Conservation (phyloP, 2,797 vertebrate species). For the Monodelphis domestica region DNA sequence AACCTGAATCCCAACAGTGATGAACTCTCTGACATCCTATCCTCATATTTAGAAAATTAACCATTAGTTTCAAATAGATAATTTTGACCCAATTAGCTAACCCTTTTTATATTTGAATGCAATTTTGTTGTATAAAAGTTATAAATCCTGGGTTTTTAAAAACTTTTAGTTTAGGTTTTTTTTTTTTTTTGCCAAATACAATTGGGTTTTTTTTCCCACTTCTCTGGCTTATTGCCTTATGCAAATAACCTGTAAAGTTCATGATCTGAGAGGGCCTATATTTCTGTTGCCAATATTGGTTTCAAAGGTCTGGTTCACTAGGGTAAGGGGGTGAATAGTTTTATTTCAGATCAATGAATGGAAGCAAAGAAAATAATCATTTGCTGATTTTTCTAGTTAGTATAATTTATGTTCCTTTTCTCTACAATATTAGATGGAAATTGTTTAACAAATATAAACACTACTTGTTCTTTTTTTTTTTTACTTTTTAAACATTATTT, state of each 20-base stretch:
- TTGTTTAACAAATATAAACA: background rate
- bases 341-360: background rate
- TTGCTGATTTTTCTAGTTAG: background rate
- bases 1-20: background rate
- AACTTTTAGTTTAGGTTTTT: background rate
- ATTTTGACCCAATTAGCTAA: background rate
- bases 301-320: background rate
- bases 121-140: background rate
- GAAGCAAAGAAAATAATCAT: background rate
- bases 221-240: background rate
- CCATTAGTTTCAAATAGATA: background rate
- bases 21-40: background rate
- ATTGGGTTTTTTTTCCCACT: background rate
- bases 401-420: background rate
- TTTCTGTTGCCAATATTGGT: background rate
- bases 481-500: no score
- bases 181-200: background rate
- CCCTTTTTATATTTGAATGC: background rate
- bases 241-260: background rate
- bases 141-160: background rate
- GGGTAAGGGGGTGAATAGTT: background rate
- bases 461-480: background rate
- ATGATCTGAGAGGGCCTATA: background rate
- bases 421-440: background rate
- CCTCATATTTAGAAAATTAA: background rate